phyloP scores from a whole-genome alignment of 2,888 invertebrate species.

The Octodonta nipae region DNA sequence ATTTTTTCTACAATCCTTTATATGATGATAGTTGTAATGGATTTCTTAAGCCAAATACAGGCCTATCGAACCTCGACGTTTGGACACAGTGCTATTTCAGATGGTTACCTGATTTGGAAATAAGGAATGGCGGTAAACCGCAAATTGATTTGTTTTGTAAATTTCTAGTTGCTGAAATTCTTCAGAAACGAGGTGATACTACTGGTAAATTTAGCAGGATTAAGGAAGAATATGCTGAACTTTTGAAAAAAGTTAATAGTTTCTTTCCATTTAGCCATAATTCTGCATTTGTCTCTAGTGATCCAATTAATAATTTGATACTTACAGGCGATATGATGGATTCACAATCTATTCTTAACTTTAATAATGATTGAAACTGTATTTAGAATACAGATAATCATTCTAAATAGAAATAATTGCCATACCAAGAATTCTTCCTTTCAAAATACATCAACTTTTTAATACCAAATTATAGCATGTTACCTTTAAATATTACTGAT shows the following conservation, averaged over 20 bases:
- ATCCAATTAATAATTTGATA: conserved; percentile 44
- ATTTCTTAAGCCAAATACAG: conserved; percentile 39
- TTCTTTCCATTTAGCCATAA: conserved; percentile 39
- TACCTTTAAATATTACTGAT: no score
- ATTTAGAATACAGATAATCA: no score
- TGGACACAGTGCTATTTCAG: conserved; percentile 87
- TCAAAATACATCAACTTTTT: no score
- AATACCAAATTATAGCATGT: no score
- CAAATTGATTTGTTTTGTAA: conserved; percentile 44
- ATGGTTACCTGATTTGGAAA: conserved; percentile 74
- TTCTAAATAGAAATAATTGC: no score
- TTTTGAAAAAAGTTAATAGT: conserved; percentile 33
- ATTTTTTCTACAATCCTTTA: conserved; percentile 74
- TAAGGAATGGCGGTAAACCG: conserved; percentile 53
- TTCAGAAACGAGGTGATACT: conserved; percentile 21
- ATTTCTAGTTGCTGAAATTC: conserved; percentile 35
- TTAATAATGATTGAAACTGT: conserved; percentile 52
- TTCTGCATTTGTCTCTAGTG: conserved; percentile 32
- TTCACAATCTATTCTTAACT: conserved; percentile 54
- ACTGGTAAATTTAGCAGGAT: conserved; percentile 21
- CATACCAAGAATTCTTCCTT: no score
- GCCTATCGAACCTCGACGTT: conserved; percentile 48
- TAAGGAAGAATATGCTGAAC: conserved; percentile 29
- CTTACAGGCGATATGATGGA: conserved; percentile 51
- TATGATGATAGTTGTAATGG: conserved; percentile 38